A percentile compares a stretch with the other conserved stretches of the same genome.
Conservation (phyloP, 2,113 vertebrate genomes). For the Psilopsiagon aymara region DNA sequence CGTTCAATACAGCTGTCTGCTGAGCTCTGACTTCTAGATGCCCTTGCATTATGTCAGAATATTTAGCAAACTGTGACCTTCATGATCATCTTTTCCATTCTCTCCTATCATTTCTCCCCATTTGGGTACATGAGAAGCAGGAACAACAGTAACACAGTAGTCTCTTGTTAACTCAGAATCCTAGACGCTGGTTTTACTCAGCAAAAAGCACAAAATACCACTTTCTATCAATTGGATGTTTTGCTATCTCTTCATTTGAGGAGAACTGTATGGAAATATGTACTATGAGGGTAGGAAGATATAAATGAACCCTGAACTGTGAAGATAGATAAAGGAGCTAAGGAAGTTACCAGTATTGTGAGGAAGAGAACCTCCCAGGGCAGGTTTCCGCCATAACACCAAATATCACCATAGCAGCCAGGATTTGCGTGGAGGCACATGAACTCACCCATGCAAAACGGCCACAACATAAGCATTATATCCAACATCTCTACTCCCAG, state of each 20-base stretch:
- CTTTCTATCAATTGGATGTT: neutral
- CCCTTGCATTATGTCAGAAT: neutral
- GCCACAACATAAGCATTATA: neutral
- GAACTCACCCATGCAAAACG: neutral
- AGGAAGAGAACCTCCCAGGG: neutral
- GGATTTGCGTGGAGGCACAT: neutral
- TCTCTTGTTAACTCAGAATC: neutral
- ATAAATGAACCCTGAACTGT: neutral
- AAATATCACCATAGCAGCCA: neutral
- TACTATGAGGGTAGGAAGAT: neutral
- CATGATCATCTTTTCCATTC: neutral
- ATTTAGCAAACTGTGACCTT: neutral
- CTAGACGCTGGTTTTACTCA: neutral
- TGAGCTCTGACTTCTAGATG: neutral
- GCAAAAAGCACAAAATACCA: neutral
- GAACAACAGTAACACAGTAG: neutral
- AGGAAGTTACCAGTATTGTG: neutral
- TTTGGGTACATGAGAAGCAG: neutral
- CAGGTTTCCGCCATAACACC: neutral
- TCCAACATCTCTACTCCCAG: neutral
- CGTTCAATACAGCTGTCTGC: neutral
- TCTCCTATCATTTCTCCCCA: neutral
- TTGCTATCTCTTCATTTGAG: neutral
- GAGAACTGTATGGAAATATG: neutral
- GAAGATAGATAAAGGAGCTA: neutral